Evolutionary conservation across 2,888 invertebrate genomes (phyloP), one percentile per base, ranked within the genome.

Genomic region (Holacanthella duospinosa): DNA sequence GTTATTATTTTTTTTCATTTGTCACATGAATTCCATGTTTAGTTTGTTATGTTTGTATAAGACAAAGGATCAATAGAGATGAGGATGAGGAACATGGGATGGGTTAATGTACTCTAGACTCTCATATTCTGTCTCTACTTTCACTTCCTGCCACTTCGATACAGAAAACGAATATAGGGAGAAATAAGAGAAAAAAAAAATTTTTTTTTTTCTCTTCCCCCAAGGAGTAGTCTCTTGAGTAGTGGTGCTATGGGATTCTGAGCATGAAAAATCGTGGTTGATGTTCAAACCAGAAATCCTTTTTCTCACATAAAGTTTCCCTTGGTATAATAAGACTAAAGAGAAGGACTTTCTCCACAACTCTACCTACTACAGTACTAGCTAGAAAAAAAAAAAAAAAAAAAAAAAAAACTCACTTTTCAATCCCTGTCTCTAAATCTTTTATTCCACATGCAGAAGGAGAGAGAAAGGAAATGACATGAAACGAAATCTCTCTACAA

Each of bases 221-320:
- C 36, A 21, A 3, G 2, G 19, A 57, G 29, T 26, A 27, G 21
- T 25, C 27, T 28, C 24, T 16, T 36, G n/a, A n/a, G n/a, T n/a
- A n/a, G n/a, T n/a, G n/a, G n/a, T n/a, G n/a, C n/a, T n/a, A n/a
- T 36, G 16, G 6, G 36, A 21, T 21, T 21, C 16, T 9, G 48
- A 48, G 21, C 36, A 26, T 36, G 26, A 29, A 59, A 59, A 28
- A 26, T 43, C 16, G 43, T 16, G 59, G 59, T 29, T 59, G 2
- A 48, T 56, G 29, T 62, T 48, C 29, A 29, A 48, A 62, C 53
- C 57, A 53, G 62, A 62, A 62, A 62, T 62, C 62, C 48, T 48
- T 48, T n/a, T 48, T 48, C 36, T 9, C 12, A 48, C 48, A 48
- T 48, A 48, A 48, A 9, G 4, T 48, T 48, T 48, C n/a, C 21